Percentiles rank a stretch among this genome's conserved stretches.
phyloP scores from a whole-genome alignment of 2,113 vertebrate genomes.

The Anarrhichthys ocellatus region DNA sequence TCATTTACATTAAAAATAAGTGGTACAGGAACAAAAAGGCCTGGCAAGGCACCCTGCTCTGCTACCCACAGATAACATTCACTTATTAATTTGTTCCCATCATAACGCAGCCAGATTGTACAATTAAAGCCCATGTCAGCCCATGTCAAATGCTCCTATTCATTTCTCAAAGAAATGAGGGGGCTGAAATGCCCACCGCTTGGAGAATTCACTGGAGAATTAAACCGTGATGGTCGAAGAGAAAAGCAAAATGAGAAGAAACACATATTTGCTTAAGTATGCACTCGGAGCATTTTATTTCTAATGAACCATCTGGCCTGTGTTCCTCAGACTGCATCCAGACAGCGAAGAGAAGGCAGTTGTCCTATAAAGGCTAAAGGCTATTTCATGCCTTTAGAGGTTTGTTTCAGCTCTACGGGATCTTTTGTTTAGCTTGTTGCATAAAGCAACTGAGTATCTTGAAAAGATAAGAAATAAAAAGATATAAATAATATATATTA shows the following conservation, averaged over 20 bases:
- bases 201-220: conserved; percentile 55
- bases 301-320: conserved; percentile 76
- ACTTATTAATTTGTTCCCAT: conserved; percentile 73
- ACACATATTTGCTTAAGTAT: conserved; percentile 62
- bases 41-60: conserved; percentile 61
- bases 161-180: conserved; percentile 55
- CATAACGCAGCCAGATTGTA: conserved; percentile 66
- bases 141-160: conserved; percentile 66
- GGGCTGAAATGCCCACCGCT: conserved; percentile 61
- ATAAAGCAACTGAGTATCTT: background rate
- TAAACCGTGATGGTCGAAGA: conserved; percentile 49
- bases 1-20: conserved; percentile 61
- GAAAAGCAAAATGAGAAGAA: conserved; percentile 50
- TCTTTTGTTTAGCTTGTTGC: conserved; percentile 11
- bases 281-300: conserved; percentile 65
- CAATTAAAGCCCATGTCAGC: conserved; percentile 71
- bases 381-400: conserved; percentile 6
- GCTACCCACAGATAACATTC: conserved; percentile 75
- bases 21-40: conserved; percentile 56
- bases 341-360: conserved; percentile 43
- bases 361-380: background rate
- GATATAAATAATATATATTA: background rate
- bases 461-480: background rate
- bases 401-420: background rate
- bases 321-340: conserved; percentile 62